Evolutionary conservation across 2,113 vertebrate genomes (phyloP).

Genomic region (Rhegmatorhina hoffmannsi): DNA sequence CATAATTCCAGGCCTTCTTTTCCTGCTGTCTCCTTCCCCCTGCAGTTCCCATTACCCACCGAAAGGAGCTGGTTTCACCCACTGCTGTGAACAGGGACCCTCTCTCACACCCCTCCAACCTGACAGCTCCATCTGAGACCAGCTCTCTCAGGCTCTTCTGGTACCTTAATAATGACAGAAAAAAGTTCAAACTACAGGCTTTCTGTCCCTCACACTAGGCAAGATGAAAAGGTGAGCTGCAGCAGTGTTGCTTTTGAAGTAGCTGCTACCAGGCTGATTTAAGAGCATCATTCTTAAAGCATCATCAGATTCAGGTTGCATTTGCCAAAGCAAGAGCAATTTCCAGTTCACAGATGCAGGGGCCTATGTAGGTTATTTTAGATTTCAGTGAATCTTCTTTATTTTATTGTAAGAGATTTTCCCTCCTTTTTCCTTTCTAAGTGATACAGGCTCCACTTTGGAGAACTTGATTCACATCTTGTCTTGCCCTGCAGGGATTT

Average conservation of each 20-base stretch:
- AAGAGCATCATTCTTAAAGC: background rate
- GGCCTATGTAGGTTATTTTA: background rate
- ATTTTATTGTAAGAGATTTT: background rate
- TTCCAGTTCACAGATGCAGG: background rate
- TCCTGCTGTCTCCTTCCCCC: background rate
- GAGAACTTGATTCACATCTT: background rate
- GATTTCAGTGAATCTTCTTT: background rate
- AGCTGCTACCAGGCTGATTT: background rate
- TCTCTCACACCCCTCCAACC: background rate
- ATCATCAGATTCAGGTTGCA: background rate
- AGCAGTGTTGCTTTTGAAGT: background rate
- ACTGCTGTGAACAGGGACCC: accelerated
- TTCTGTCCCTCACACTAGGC: background rate
- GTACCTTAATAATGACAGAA: no score
- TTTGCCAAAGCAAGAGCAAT: background rate
- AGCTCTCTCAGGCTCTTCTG: background rate
- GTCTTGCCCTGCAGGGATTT: background rate
- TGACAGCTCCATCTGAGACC: accelerated
- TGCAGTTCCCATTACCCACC: no score
- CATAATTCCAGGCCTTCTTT: background rate
- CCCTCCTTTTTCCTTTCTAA: background rate
- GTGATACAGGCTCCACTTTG: background rate
- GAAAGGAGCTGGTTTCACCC: background rate
- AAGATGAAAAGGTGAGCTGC: background rate
- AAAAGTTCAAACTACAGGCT: background rate